Evolutionary conservation across 1,140 invertebrate genomes (phyloP), one percentile per base, ranked within the genome.

Genomic region (Aphelenchoides besseyi): DNA sequence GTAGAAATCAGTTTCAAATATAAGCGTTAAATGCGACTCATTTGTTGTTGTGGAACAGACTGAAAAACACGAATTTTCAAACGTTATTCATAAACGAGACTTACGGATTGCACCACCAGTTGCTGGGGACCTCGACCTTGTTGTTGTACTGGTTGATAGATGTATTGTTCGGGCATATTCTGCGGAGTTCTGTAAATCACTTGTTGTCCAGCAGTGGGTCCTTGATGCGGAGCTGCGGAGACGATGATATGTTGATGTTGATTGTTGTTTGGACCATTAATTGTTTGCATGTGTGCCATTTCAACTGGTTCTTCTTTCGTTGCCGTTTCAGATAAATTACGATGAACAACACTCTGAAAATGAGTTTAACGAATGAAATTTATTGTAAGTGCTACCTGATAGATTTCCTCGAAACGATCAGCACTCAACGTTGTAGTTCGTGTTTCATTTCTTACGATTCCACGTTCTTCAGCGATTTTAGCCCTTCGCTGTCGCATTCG

Each of bases 401-500:
- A 70, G 57, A 69, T 69, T 29, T 69, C 67, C n/a, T 69, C 63
- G 67, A 69, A 70, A 37, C 61, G 61, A 71, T 48, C 62, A 23
- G 62, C 3, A 67, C 5, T 66, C 5, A 66, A 29, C 18, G 30
- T 26, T 8, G 33, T 67, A 28, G 18, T 18, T 28, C 18, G 5
- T 23, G 55, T 5, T 33, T 28, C 26, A 8, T 26, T 70, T 62
- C 28, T 16, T 2, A 69, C 1, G 2, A 70, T 69, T n/a, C 67
- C 64, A 16, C 67, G 23, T 33, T 68, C 26, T 33, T 69, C 61
- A 16, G 57, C 68, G 69, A 70, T 72, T 35, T 74, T 41, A 16
- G 69, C 69, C n/a, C 69, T 33, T 32, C 72, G 28, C 26, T 72
- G 32, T 1, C 69, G 72, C 69, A 70, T 70, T 12, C 69, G 70